Base-by-base conservation (phyloP, 2,113 vertebrate genomes). In the Thermophis baileyi region DNA sequence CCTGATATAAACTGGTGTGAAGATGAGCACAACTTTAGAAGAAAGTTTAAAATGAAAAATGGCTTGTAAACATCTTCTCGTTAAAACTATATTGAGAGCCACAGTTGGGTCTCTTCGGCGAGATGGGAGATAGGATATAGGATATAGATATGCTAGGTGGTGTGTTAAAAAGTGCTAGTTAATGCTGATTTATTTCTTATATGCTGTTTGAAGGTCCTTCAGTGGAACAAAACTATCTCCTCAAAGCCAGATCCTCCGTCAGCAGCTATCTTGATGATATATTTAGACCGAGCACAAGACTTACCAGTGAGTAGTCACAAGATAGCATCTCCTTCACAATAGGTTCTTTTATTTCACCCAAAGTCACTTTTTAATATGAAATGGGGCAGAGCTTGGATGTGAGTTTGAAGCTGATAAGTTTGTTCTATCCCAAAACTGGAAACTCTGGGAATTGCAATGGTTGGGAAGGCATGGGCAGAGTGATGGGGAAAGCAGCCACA, bases 211-310 rank as follows among this genome's bases (percentile, higher is more conserved):
- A 69, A 99, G 99, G 98, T 99, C 92, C 97, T 99, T 6, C 97
- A 98, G 95, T 98, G 98, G 97, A 99, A 99, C 95, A 91, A 97
- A n/a, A 97, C 96, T 0, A 92, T 97, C 22, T 94, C 95, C 93
- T 97, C 97, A 81, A 98, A 98, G 91, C 98, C 98, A 3, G 98
- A 98, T 2, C 98, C 98, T 40, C 98, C 98, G 0, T 99, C 99
- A 4, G 98, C 98, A 0, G 98, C 99, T 94, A 98, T 99, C 96
- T 95, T 99, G 9, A 98, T 98, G 1, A 89, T 99, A 87, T 99
- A 99, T 94, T 96, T 99, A 85, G 99, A 99, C 95, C 98, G 98
- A 44, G 99, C 98, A 54, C 97, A 98, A 87, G 97, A 97, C 3
- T 97, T 99, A 74, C 99, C 98, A 16, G 99, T 99, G 96, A 98